Percentiles rank a stretch among this genome's conserved stretches.
These are phyloP conservation scores for Probaryconus sp. DNA, from an alignment of 1,140 invertebrate genomes.

Conservation along the genomic window DNA sequence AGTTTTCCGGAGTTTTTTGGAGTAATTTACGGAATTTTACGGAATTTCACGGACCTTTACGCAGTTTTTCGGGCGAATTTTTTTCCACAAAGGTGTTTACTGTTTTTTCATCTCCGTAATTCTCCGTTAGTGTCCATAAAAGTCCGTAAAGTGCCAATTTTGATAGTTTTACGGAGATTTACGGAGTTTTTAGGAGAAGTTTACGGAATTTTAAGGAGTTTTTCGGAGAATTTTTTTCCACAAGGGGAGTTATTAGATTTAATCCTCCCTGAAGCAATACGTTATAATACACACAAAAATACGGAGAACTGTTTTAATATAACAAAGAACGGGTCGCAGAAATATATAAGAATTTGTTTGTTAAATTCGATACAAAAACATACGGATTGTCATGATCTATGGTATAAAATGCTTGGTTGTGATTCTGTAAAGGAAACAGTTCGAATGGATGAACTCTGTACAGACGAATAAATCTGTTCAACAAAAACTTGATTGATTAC, in stretches of 20 bases:
- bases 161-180: too few relatives aligned
- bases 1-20: too few relatives aligned
- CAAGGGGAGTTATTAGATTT: background rate
- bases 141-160: too few relatives aligned
- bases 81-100: too few relatives aligned
- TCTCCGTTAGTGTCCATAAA: too few relatives aligned
- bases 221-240: too few relatives aligned
- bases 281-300: background rate
- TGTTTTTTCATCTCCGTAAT: too few relatives aligned
- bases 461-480: slow-evolving; percentile 15
- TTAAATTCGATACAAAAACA: background rate
- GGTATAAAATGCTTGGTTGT: background rate
- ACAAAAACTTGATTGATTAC: slow-evolving; percentile 7
- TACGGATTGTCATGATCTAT: background rate
- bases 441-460: background rate
- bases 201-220: too few relatives aligned
- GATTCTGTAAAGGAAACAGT: background rate
- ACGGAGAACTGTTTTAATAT: background rate
- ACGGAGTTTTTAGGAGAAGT: too few relatives aligned
- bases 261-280: background rate
- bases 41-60: too few relatives aligned
- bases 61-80: too few relatives aligned
- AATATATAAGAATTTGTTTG: background rate
- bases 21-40: too few relatives aligned
- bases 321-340: background rate